Evolutionary conservation across 1,140 invertebrate species (phyloP).

Genomic region (Lasioglossum albipes): DNA sequence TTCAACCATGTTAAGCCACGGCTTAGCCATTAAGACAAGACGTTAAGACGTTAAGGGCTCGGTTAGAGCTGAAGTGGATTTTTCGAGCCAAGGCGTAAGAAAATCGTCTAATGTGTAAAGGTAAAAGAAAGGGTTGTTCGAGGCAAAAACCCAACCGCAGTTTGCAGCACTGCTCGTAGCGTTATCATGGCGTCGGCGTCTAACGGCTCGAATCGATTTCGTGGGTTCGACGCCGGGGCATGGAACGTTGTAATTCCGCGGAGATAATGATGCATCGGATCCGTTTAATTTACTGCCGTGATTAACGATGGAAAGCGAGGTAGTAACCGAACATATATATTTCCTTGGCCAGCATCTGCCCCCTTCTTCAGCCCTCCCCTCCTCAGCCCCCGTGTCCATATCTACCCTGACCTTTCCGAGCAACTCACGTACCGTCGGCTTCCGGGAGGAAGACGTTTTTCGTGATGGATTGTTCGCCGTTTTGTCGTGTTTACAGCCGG

Average conservation of each 20-base stretch:
- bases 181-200: neutral
- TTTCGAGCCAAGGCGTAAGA: neutral
- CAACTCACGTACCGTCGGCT: constrained; percentile 46
- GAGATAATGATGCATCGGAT: constrained; percentile 55
- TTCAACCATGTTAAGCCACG: too few relatives aligned
- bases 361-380: constrained; percentile 8
- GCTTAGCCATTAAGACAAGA: too few relatives aligned
- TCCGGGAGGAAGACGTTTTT: constrained; percentile 60
- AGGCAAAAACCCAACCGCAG: neutral
- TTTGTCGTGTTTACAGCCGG: constrained; percentile 33
- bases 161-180: neutral
- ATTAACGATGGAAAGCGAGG: constrained; percentile 63
- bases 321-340: constrained; percentile 61
- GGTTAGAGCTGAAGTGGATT: too few relatives aligned
- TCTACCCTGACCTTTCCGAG: constrained; percentile 50
- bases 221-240: constrained; percentile 8
- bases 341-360: constrained; percentile 45
- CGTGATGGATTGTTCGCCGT: constrained; percentile 52
- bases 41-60: too few relatives aligned
- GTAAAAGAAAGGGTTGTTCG: neutral
- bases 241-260: constrained; percentile 48
- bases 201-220: constrained; percentile 22
- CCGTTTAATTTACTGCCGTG: constrained; percentile 61
- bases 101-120: neutral
- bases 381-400: too few relatives aligned